These are phyloP conservation scores for Labeo calbasu DNA, from an alignment of 2,797 vertebrate genomes.

Conservation along the genomic window DNA sequence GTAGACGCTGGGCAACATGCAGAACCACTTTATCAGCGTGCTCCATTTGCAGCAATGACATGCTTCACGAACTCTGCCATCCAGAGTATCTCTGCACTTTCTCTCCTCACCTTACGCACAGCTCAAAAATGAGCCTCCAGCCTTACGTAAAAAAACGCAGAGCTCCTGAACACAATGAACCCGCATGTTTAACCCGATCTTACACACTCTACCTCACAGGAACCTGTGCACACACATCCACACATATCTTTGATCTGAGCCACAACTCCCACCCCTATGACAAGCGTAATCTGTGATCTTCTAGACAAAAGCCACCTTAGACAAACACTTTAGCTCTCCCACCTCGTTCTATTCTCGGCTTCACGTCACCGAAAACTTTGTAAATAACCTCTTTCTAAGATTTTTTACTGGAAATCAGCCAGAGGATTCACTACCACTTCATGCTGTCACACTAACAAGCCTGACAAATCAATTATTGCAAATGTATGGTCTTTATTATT, in stretches of 20 bases:
- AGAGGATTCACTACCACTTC: not conserved
- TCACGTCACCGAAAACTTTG: slow-evolving; percentile 5
- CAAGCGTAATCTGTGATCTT: slow-evolving; percentile 48
- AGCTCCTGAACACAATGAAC: slow-evolving; percentile 44
- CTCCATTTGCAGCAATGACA: slow-evolving; percentile 77
- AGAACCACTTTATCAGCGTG: slow-evolving; percentile 67
- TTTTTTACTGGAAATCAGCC: slow-evolving; percentile 15
- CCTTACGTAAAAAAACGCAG: slow-evolving; percentile 10
- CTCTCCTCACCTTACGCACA: slow-evolving; percentile 13
- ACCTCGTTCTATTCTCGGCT: not conserved
- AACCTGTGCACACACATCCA: slow-evolving; percentile 41
- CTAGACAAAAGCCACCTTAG: slow-evolving; percentile 39
- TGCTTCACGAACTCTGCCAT: slow-evolving; percentile 66
- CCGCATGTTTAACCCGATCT: slow-evolving; percentile 38
- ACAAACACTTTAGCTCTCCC: slow-evolving; percentile 40
- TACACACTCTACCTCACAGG: slow-evolving; percentile 26
- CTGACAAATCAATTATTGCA: slow-evolving; percentile 30
- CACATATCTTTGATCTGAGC: slow-evolving; percentile 33
- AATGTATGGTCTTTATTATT: slow-evolving; percentile 26
- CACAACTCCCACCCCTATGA: slow-evolving; percentile 41
- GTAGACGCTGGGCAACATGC: slow-evolving; percentile 65
- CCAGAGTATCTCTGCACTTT: slow-evolving; percentile 51
- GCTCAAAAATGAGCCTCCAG: slow-evolving; percentile 41
- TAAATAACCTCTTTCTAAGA: slow-evolving; percentile 21
- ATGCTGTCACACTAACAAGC: slow-evolving; percentile 3